Base-by-base conservation (phyloP, 30 jellyfish, hydroid and myxozoan genomes). In the Aurelia aurita complex sp. Pacific region DNA sequence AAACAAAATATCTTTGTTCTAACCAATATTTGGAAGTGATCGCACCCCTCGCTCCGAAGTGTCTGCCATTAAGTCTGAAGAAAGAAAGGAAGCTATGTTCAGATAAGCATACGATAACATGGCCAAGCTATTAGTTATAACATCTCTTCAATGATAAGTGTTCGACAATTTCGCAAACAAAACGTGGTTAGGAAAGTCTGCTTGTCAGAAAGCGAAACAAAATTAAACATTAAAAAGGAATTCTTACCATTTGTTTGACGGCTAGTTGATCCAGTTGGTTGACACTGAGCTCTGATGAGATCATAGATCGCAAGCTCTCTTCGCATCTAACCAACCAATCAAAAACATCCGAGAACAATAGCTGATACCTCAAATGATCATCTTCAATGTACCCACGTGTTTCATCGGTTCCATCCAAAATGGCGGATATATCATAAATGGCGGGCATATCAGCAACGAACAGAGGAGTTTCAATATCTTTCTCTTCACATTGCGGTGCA, bases 261-360 rank as follows among this genome's bases (percentile, higher is more conserved):
- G 82, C 66, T 13, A 59, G 62, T 7, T 43, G 38, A 51, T 57
- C 80, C 50, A 85, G 43, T 67, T 69, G 73, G 52, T 67, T 86
- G 63, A 71, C 87, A 42, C 46, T 46, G 65, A 68, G 40, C 1
- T 34, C 19, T 4, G 17, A 3, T 52, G 90, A 91, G 4, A 71
- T 13, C 59, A 16, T 71, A 15, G 59, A 77, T 36, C 90, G 19
- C 53, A 83, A 57, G 57, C 67, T 84, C 32, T 82, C 91, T 40
- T 90, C 97, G 65, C 95, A 82, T 17, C 19, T 54, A 35, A 77
- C 86, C 84, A 90, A 65, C 95, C 94, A 90, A 85, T 91, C 97
- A 78, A 91, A 91, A 63, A 91, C 61, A 55, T 91, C 97, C 3
- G 97, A 76, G 55, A 84, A 91, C 69, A 84, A 59, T 64, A 84